phyloP scores from a whole-genome alignment of 2,888 invertebrate genomes.

The Temnothorax unifasciatus region DNA sequence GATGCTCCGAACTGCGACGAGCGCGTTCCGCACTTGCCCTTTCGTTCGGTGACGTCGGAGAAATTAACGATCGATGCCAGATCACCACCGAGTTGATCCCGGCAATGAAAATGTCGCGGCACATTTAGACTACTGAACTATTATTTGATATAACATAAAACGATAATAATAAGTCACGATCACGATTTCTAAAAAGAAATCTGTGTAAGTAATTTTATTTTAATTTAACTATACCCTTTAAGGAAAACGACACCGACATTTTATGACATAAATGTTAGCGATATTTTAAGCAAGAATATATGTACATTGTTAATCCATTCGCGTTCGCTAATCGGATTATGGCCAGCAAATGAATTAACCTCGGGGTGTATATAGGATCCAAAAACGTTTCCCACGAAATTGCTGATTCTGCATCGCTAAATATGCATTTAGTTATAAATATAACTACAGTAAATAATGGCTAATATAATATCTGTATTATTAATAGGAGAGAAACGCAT shows the following conservation, averaged over 20 bases:
- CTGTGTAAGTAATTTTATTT: too few relatives aligned
- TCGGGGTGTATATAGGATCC: conserved; percentile 18
- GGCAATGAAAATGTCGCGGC: conserved; percentile 62
- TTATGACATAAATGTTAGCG: too few relatives aligned
- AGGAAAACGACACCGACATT: too few relatives aligned
- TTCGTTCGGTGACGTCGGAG: conserved; percentile 52
- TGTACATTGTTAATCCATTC: conserved; percentile 43
- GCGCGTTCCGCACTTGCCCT: conserved; percentile 69
- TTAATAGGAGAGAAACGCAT: not conserved
- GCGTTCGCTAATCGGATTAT: conserved; percentile 47
- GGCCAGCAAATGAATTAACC: conserved; percentile 40
- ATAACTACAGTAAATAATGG: conserved; percentile 35
- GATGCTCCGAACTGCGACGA: conserved; percentile 19
- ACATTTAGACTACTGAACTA: not conserved
- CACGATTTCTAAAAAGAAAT: too few relatives aligned
- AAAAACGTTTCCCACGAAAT: conserved; percentile 22
- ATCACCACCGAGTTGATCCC: not conserved
- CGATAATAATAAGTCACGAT: too few relatives aligned
- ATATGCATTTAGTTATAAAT: conserved; percentile 20
- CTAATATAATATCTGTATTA: not conserved
- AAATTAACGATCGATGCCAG: conserved; percentile 67
- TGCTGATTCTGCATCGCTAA: conserved; percentile 33
- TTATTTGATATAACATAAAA: not conserved
- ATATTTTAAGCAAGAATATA: too few relatives aligned
- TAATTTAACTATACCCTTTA: too few relatives aligned